Evolutionary conservation across 23 tunicate genomes (phyloP).

Genomic region (Ascidia mentula): DNA sequence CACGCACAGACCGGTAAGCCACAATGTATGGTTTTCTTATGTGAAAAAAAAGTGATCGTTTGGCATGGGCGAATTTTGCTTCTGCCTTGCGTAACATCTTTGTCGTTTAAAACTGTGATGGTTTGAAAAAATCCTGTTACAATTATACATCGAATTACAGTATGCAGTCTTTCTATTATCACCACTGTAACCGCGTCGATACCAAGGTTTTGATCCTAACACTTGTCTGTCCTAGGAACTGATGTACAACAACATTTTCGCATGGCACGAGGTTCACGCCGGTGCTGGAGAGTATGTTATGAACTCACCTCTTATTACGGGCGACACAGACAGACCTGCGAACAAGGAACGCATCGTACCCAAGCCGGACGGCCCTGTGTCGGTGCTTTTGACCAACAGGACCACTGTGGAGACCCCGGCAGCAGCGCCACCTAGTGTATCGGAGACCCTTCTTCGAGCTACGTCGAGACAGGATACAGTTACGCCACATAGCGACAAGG

Average conservation of each 20-base stretch:
- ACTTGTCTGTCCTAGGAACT: too few relatives aligned
- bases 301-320: constrained; percentile 29
- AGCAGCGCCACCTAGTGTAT: constrained; percentile 32
- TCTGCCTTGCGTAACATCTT: too few relatives aligned
- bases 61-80: too few relatives aligned
- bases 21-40: background rate
- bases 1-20: constrained; percentile 52
- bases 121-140: background rate
- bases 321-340: constrained; percentile 1
- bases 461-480: background rate
- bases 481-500: background rate
- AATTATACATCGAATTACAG: too few relatives aligned
- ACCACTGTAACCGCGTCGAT: too few relatives aligned
- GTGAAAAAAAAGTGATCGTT: too few relatives aligned
- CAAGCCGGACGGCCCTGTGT: constrained; percentile 16
- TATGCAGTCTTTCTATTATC: too few relatives aligned
- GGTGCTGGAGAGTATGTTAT: constrained; percentile 27
- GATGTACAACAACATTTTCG: constrained; percentile 17
- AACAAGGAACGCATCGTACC: background rate
- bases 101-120: too few relatives aligned
- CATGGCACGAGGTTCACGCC: constrained; percentile 61
- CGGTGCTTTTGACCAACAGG: background rate
- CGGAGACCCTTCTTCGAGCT: background rate
- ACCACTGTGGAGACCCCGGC: constrained; percentile 7
- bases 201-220: too few relatives aligned